Conservation (phyloP, 1,140 invertebrate genomes). For the Heliconius hewitsoni region DNA sequence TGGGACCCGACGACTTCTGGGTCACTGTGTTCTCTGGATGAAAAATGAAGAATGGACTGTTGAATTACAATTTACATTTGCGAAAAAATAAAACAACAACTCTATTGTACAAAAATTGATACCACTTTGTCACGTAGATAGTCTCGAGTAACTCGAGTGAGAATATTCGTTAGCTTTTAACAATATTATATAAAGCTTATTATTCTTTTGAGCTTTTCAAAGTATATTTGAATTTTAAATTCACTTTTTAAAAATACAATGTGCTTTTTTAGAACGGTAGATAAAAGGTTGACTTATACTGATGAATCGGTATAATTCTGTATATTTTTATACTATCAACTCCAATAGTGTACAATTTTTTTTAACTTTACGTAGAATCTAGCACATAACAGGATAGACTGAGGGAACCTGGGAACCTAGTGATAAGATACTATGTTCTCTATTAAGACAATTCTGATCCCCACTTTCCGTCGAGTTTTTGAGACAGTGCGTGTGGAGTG, state of each 20-base stretch:
- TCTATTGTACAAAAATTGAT: neutral
- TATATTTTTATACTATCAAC: neutral
- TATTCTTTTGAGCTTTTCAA: slow-evolving; percentile 10
- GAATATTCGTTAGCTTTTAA: slow-evolving; percentile 1
- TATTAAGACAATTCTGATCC: no score
- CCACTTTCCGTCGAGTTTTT: no score
- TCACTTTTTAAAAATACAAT: slow-evolving; percentile 5
- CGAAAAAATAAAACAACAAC: neutral
- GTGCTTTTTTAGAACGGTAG: neutral
- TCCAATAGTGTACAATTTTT: no score
- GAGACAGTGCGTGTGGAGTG: no score
- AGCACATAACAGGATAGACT: no score
- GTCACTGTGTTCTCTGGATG: no score
- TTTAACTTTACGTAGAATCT: no score
- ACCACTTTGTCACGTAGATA: neutral
- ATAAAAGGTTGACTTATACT: neutral
- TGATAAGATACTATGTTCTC: no score
- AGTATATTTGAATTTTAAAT: neutral
- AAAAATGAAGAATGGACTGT: neutral
- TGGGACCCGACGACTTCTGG: no score
- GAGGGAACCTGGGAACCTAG: no score
- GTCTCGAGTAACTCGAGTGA: neutral
- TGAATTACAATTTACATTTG: neutral
- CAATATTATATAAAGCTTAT: neutral
- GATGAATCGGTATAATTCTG: neutral